Conservation (phyloP, 2,797 vertebrate species). For the Sebastes taczanowskii region DNA sequence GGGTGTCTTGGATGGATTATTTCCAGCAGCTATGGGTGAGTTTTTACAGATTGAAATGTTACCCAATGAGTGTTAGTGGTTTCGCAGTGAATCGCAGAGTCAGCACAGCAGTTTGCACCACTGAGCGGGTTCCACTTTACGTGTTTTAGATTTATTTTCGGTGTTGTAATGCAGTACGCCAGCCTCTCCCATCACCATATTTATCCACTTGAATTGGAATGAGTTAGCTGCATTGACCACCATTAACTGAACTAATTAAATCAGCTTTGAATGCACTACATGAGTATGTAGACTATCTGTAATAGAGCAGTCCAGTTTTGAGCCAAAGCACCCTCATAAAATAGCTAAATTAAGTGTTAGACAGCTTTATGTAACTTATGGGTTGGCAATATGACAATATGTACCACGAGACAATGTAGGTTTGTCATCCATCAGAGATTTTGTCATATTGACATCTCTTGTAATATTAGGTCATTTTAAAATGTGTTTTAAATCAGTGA, state of each 20-base stretch:
- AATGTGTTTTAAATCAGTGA: background rate
- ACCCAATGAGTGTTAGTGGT: background rate
- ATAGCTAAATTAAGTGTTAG: background rate
- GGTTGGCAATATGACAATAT: background rate
- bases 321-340: background rate
- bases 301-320: background rate
- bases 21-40: slow-evolving; percentile 39
- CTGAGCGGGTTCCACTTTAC: background rate
- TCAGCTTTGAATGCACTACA: background rate
- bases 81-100: background rate
- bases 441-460: background rate
- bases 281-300: background rate
- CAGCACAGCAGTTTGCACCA: background rate
- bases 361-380: background rate
- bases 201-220: background rate
- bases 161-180: background rate
- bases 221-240: background rate
- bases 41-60: background rate
- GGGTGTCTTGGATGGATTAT: slow-evolving; percentile 11
- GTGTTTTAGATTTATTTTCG: background rate
- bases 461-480: background rate
- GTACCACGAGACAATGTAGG: background rate
- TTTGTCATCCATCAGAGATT: background rate
- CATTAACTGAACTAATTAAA: background rate
- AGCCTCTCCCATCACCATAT: background rate